Percentiles rank a stretch among this genome's conserved stretches.
Evolutionary conservation across 2,888 invertebrate species (phyloP).

Genomic region (Eristalinus aeneus): DNA sequence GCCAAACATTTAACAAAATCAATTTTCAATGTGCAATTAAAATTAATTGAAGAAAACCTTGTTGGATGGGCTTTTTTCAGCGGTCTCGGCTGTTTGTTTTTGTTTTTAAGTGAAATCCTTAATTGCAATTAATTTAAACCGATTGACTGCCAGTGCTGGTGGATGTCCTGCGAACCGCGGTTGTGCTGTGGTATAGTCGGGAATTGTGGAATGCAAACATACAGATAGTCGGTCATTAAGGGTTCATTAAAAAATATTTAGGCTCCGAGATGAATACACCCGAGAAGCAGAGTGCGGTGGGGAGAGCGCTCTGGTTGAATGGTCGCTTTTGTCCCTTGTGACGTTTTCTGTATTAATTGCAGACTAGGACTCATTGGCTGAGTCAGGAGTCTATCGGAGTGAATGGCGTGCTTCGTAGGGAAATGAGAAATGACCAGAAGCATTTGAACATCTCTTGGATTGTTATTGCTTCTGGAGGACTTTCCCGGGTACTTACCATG

Average conservation of each 20-base stretch:
- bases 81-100: not conserved
- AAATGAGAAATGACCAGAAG: not conserved
- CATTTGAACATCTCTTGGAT: not conserved
- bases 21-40: not conserved
- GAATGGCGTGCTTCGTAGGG: not conserved
- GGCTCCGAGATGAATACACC: not conserved
- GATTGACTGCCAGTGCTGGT: not conserved
- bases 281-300: not conserved
- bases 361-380: not conserved
- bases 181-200: not conserved
- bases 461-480: not conserved
- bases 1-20: not conserved
- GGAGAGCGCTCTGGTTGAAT: not conserved
- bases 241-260: conserved; percentile 2
- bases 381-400: not conserved
- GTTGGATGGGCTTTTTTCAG: not conserved
- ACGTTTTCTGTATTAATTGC: not conserved
- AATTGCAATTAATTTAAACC: conserved; percentile 2
- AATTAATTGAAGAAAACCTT: not conserved
- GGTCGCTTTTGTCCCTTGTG: not conserved
- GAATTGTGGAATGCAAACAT: not conserved
- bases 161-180: not conserved
- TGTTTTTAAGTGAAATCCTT: not conserved
- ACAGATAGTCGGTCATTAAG: not conserved
- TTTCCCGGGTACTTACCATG: not conserved